Conservation (phyloP, 2,888 invertebrate species). For the Diploptera punctata region DNA sequence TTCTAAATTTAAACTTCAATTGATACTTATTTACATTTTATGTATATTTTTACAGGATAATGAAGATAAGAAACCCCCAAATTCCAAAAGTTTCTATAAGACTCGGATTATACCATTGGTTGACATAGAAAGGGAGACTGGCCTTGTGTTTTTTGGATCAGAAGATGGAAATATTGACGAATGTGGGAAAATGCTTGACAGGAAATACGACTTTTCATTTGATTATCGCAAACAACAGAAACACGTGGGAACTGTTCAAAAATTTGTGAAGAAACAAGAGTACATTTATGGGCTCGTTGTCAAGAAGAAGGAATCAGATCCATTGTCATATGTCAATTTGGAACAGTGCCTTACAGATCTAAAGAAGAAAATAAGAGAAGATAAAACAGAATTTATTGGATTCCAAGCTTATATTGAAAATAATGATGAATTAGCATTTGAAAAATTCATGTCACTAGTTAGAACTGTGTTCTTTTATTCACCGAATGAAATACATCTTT, state of each 20-base stretch:
- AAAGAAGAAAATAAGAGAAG: slow-evolving; percentile 42
- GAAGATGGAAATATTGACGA: slow-evolving; percentile 48
- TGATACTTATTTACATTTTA: too few relatives aligned
- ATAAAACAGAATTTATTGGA: slow-evolving; percentile 45
- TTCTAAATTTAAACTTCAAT: too few relatives aligned
- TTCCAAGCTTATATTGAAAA: slow-evolving; percentile 47
- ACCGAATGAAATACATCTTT: slow-evolving; percentile 49
- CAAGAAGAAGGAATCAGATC: slow-evolving; percentile 42
- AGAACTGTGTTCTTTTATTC: slow-evolving; percentile 46
- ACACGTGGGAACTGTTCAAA: slow-evolving; percentile 48
- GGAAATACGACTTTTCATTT: slow-evolving; percentile 49
- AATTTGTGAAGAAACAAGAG: slow-evolving; percentile 42
- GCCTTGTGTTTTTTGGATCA: slow-evolving; percentile 52
- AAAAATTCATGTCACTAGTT: slow-evolving; percentile 52
- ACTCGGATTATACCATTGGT: slow-evolving; percentile 40
- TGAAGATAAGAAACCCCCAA: too few relatives aligned
- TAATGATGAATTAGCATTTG: slow-evolving; percentile 47
- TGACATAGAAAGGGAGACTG: slow-evolving; percentile 49
- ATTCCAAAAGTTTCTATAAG: too few relatives aligned
- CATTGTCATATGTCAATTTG: slow-evolving; percentile 45
- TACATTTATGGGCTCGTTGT: slow-evolving; percentile 48
- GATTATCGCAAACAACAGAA: slow-evolving; percentile 46
- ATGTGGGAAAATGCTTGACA: slow-evolving; percentile 48
- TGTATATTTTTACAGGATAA: too few relatives aligned
- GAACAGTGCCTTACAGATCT: slow-evolving; percentile 46